Base-by-base conservation (phyloP, 2,888 invertebrate genomes). In the Folsomia candida region DNA sequence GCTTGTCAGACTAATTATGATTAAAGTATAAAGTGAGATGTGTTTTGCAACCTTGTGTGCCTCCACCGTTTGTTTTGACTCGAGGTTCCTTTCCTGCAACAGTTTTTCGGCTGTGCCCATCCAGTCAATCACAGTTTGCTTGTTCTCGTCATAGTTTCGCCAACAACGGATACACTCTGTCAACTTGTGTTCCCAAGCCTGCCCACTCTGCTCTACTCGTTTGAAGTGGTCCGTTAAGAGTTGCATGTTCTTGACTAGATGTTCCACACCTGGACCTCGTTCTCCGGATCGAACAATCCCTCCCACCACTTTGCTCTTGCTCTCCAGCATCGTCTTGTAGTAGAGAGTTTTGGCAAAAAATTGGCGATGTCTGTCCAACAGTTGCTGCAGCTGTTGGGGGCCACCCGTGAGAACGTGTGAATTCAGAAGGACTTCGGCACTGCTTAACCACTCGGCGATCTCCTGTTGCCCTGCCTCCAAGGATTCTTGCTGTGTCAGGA, bases 281-380 rank as follows among this genome's bases (percentile, higher is more conserved):
- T 89, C 88, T 0, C 93, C 89, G 0, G 92, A 88, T 81, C 90
- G 90, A 1, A 92, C 87, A 61, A 97, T 91, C 82, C 90, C 93
- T 82, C 91, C 90, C 85, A 94, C 90, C 58, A 96, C 91, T 84
- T 95, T 95, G 84, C 95, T 95, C 85, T 95, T 95, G 82, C 93
- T 94, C 81, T 96, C 96, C 72, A 97, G 83, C 91, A 95, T 94
- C 0, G 94, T 93, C 81, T 92, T 92, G 84, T 95, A 95, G 84
- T 95, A 94, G 0, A 93, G 87, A 0, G 91, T 92, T 70, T 94
- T 88, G 0, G 93, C 91, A 84, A 97, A 95, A 86, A 94, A 94
- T 27, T 82, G 81, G 83, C 93, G 93, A 81, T 96, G 89, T 80
- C 87, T 88, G 79, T 93, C 93, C 66, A 95, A 86, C 75, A 91